Conservation (phyloP, 1,140 invertebrate genomes). For the Drosophila sechellia region DNA sequence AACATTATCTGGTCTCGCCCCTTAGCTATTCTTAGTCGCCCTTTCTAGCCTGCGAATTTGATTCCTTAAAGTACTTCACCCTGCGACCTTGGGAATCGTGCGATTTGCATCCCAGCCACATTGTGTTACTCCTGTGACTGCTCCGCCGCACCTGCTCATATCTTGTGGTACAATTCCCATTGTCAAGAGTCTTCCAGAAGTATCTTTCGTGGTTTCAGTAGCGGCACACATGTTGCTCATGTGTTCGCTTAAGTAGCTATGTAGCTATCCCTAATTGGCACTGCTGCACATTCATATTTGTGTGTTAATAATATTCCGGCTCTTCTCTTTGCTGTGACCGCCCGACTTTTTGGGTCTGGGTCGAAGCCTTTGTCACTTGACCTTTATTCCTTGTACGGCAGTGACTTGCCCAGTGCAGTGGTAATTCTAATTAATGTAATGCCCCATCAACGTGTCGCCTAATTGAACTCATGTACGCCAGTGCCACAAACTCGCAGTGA, state of each 20-base stretch:
- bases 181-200: not conserved
- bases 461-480: constrained; percentile 49
- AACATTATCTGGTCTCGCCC: constrained; percentile 66
- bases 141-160: constrained; percentile 39
- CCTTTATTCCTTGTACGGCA: constrained; percentile 39
- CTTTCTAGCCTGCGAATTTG: constrained; percentile 22
- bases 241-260: constrained; percentile 49
- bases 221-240: constrained; percentile 67
- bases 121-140: constrained; percentile 29
- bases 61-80: constrained; percentile 17
- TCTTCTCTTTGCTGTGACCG: constrained; percentile 35
- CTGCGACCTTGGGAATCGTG: constrained; percentile 43
- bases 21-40: constrained; percentile 42
- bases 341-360: constrained; percentile 35
- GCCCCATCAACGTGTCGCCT: constrained; percentile 43
- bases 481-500: constrained; percentile 14
- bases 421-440: constrained; percentile 70
- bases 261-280: constrained; percentile 61
- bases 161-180: not conserved
- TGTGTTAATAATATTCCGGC: constrained; percentile 56
- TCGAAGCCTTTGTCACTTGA: constrained; percentile 56
- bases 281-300: constrained; percentile 51
- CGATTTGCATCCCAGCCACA: constrained; percentile 22
- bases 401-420: constrained; percentile 41
- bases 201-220: constrained; percentile 3